Conservation (phyloP, 2,888 invertebrate species). For the Galerucella pusilla region DNA sequence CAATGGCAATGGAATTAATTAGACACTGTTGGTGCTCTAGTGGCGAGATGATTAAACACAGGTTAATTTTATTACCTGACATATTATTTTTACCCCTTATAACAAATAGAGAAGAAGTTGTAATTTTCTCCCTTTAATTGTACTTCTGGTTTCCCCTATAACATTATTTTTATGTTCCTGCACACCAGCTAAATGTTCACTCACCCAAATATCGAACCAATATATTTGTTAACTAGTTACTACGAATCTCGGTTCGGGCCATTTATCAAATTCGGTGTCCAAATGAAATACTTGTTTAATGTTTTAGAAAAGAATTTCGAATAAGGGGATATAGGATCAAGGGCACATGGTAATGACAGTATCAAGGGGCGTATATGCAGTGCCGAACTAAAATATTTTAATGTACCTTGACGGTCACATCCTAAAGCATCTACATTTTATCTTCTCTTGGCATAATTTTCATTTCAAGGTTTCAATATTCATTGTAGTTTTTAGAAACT, state of each 20-base stretch:
- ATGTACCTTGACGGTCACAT: background rate
- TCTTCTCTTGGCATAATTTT: too few species aligned
- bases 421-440: too few species aligned
- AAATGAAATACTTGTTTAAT: conserved; percentile 57
- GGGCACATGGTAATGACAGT: conserved; percentile 4
- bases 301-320: conserved; percentile 54
- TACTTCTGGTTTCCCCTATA: background rate
- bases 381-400: background rate
- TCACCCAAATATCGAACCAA: conserved; percentile 9
- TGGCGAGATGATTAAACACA: too few species aligned
- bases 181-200: conserved; percentile 14
- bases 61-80: too few species aligned
- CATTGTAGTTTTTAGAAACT: too few species aligned
- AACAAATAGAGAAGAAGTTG: background rate
- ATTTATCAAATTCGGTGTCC: conserved; percentile 49
- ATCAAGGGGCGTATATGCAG: conserved; percentile 10
- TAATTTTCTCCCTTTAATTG: background rate
- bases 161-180: conserved; percentile 3
- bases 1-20: too few species aligned
- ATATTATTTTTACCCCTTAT: too few species aligned
- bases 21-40: too few species aligned
- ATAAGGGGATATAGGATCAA: conserved; percentile 23
- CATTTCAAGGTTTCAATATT: too few species aligned
- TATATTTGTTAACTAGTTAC: conserved; percentile 10
- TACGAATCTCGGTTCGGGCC: conserved; percentile 38